Base-by-base conservation (phyloP, 2,797 vertebrate genomes). In the Sus cebifrons region DNA sequence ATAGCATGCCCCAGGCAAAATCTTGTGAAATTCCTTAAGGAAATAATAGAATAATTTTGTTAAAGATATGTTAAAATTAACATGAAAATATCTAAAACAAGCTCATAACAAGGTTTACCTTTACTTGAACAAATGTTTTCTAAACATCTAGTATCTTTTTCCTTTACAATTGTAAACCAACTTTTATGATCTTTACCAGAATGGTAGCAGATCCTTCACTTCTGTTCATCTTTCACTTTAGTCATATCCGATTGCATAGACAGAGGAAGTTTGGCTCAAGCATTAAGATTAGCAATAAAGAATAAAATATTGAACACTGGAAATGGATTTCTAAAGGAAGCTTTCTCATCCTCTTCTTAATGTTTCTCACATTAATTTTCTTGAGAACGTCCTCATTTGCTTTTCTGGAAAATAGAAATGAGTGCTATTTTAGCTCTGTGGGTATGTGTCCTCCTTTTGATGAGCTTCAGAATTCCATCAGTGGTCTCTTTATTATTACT, bases 281-380 rank as follows among this genome's bases (percentile, higher is more conserved):
- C 23, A 52, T 86, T 64, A 79, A 93, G 74, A 83, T 67, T 74
- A 93, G 52, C 36, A 78, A 54, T 64, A 20, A 94, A 10, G 23
- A 88, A 94, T 90, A 77, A 95, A 95, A 95, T 92, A 87, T 85
- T 88, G 92, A 94, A 91, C 84, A 49, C 3, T 65, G 21, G 15
- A 93, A 94, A 86, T 75, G 23, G 23, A 13, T 89, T 96, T 91
- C 89, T 73, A 87, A 71, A 85, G 65, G 64, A 65, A 93, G 60
- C 8, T 62, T 92, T 70, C 14, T 93, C 86, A 89, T 94, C 13
- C 29, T 89, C 56, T 82, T 60, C 58, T 68, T 67, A 52, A 83
- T 67, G 10, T 75, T 92, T 90, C 73, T 92, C 81, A 1, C 25
- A 94, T 89, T 93, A 62, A 58, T 85, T 95, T 89, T 94, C 78